These are phyloP conservation scores for Polydrusus pterygomalis DNA, from an alignment of 2,888 invertebrate genomes.

Conservation along the genomic window DNA sequence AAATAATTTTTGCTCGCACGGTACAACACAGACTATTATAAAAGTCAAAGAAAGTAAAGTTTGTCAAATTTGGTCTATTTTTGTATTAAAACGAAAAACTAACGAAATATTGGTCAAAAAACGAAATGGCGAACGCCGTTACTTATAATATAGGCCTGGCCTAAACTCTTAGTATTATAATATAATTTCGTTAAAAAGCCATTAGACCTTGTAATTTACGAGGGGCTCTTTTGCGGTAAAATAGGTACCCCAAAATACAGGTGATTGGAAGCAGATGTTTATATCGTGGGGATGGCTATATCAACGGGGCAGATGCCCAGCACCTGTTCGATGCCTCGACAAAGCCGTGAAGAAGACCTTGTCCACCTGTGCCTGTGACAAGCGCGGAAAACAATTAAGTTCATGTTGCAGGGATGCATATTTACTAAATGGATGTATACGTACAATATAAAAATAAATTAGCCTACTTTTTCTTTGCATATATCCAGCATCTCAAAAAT, in stretches of 20 bases:
- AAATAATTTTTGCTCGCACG: too few relatives aligned
- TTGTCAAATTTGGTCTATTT: too few relatives aligned
- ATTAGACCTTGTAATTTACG: conserved; percentile 34
- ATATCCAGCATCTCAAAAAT: too few relatives aligned
- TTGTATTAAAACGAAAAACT: too few relatives aligned
- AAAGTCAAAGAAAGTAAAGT: too few relatives aligned
- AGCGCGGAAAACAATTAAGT: conserved; percentile 4
- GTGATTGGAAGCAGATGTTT: conserved; percentile 49
- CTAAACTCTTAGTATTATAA: neutral
- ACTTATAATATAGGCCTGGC: too few relatives aligned
- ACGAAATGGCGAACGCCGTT: too few relatives aligned
- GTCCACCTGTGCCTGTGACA: conserved; percentile 40
- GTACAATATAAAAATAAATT: too few relatives aligned
- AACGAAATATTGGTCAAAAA: too few relatives aligned
- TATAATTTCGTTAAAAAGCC: conserved; percentile 23
- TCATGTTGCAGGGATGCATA: conserved; percentile 5
- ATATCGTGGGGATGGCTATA: conserved; percentile 25
- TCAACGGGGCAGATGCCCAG: conserved; percentile 43
- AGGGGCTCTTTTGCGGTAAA: conserved; percentile 38
- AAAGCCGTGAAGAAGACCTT: conserved; percentile 26
- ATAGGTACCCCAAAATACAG: conserved; percentile 50
- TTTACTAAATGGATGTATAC: neutral
- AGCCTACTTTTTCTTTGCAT: neutral
- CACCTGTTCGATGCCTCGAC: conserved; percentile 45
- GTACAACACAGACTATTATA: too few relatives aligned